Conservation (phyloP, 2,113 vertebrate species). For the Fulica atra region DNA sequence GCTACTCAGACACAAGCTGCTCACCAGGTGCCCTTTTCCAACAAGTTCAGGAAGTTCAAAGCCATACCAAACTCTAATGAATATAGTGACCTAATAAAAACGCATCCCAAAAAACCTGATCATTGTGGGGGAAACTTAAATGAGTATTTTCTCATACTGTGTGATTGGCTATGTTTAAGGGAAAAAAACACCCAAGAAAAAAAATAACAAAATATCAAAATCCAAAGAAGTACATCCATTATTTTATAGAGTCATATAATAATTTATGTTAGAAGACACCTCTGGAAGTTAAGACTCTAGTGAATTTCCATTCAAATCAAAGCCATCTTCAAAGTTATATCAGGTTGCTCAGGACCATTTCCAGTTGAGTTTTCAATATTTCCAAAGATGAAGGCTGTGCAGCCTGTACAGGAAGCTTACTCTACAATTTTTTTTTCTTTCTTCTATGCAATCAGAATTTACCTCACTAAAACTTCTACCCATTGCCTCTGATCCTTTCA, state of each 20-base stretch:
- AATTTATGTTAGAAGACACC: background rate
- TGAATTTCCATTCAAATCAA: background rate
- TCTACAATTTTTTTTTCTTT: background rate
- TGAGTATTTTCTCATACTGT: background rate
- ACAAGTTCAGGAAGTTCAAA: background rate
- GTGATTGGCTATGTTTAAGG: background rate
- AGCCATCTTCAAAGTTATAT: background rate
- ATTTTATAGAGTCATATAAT: background rate
- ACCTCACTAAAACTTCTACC: background rate
- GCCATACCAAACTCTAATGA: background rate
- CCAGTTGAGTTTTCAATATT: background rate
- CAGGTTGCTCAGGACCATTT: background rate
- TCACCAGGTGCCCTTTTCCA: background rate
- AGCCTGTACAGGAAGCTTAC: background rate
- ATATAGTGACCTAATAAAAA: background rate
- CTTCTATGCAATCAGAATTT: background rate
- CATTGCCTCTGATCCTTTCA: background rate
- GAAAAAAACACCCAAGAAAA: background rate
- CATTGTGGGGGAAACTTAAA: background rate
- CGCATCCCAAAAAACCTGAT: background rate
- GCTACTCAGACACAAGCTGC: background rate
- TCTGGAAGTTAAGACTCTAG: background rate
- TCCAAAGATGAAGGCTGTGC: background rate
- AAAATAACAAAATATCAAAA: background rate
- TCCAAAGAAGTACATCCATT: background rate